Base-by-base conservation (phyloP, 1,140 invertebrate genomes). In the Babylonia areolata region DNA sequence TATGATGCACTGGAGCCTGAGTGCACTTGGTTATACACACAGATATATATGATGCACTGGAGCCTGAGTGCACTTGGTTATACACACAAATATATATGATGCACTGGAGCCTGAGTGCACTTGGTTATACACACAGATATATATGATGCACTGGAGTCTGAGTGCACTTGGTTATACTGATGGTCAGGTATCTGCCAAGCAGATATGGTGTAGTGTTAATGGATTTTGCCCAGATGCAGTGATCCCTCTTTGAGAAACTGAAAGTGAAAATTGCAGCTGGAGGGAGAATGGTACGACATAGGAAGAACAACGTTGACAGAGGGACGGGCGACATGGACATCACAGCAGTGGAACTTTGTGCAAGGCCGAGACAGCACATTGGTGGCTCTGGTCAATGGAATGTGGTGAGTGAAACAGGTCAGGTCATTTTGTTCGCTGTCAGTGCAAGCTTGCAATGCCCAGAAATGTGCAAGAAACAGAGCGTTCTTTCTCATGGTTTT, bases 271-370 rank as follows among this genome's bases (percentile, higher is more conserved):
- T 20, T 35, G 2, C 78, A 80, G 78, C 31, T 80, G 31, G 31
- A 33, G 46, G 78, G 78, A 2, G 28, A 80, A 17, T 80, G 78
- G 78, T 58, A 80, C 23, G 78, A 80, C 37, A 42, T 80, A 20
- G 46, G 40, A 12, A 15, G 46, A 20, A 80, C 78, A 1, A 80
- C 78, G 2, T 80, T 46, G 17, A 58, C 35, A 3, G 51, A 42
- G 78, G 78, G 78, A 51, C 31, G 23, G 11, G 78, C 31, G 35
- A 80, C 78, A 1, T 80, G 78, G 78, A 58, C 46, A 11, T 80
- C 78, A 31, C 78, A 80, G 78, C 40, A 80, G n/a, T 80, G 78
- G 78, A 80, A 80, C 46, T 80, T 80, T 54, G 78, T 80, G n/a
- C 40, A 80, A 28, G 78, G 78, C 31, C 20, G 33, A 1, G 78